These are phyloP conservation scores for Megalurothrips usitatus DNA, from an alignment of 2,888 invertebrate genomes.

Conservation along the genomic window DNA sequence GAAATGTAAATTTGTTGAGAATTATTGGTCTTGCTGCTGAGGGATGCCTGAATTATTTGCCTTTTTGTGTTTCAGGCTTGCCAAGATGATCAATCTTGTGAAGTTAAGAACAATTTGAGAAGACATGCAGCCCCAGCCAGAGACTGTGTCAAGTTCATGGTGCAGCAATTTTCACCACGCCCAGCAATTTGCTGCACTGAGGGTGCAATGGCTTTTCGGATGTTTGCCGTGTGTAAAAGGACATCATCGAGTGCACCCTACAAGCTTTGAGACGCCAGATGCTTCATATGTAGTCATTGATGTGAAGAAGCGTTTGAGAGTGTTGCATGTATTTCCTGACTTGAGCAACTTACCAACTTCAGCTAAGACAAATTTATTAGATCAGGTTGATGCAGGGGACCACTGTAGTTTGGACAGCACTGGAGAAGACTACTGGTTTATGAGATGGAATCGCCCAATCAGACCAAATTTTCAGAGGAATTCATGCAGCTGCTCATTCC, in stretches of 20 bases:
- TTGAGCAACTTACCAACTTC: constrained; percentile 19
- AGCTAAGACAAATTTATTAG: constrained; percentile 37
- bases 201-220: not conserved
- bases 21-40: too few species aligned
- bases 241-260: constrained; percentile 35
- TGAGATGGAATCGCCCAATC: constrained; percentile 48
- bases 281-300: constrained; percentile 43
- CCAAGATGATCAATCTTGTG: not conserved
- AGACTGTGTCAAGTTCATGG: not conserved
- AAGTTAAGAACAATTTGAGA: not conserved
- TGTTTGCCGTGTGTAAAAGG: constrained; percentile 34
- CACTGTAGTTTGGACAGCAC: constrained; percentile 43
- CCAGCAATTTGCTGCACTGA: not conserved
- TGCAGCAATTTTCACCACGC: constrained; percentile 3
- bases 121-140: not conserved
- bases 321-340: constrained; percentile 44
- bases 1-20: not conserved
- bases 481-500: constrained; percentile 46
- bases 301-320: constrained; percentile 43
- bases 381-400: constrained; percentile 37
- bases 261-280: constrained; percentile 16
- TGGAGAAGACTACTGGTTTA: constrained; percentile 51
- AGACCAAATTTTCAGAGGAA: constrained; percentile 41
- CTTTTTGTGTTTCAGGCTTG: not conserved
- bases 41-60: not conserved